These are phyloP conservation scores for Enteromius argenteus DNA, from an alignment of 2,797 vertebrate species.

Conservation along the genomic window DNA sequence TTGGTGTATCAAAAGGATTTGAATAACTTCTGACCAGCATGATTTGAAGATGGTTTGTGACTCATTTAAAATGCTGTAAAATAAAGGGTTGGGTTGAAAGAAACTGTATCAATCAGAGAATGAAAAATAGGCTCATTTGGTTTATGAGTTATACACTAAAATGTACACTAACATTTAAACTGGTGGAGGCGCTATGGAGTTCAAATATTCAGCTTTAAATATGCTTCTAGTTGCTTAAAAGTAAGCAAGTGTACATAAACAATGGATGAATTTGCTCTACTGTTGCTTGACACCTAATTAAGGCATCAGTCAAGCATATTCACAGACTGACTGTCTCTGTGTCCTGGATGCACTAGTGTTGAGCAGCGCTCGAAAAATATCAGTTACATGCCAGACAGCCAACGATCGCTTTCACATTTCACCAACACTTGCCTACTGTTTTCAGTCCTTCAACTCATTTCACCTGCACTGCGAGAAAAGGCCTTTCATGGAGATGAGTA, in stretches of 20 bases:
- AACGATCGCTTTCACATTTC: not conserved
- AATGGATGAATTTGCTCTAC: not conserved
- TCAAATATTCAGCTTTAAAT: not conserved
- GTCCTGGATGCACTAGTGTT: slow-evolving; percentile 1
- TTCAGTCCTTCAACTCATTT: slow-evolving; percentile 24
- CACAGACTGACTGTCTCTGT: slow-evolving; percentile 1
- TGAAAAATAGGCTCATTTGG: not conserved
- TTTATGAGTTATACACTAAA: not conserved
- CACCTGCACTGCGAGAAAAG: not conserved
- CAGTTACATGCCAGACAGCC: slow-evolving; percentile 25
- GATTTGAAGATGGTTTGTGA: not conserved
- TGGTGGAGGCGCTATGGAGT: not conserved
- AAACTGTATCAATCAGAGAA: not conserved
- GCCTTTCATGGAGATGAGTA: not conserved
- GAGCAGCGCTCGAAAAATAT: slow-evolving; percentile 3
- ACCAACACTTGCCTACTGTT: slow-evolving; percentile 30
- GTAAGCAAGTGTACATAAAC: no score
- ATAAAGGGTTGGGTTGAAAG: not conserved
- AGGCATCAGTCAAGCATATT: not conserved
- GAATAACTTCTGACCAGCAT: not conserved
- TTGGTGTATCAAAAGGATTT: not conserved
- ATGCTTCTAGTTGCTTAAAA: not conserved
- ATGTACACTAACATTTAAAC: not conserved
- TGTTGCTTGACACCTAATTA: not conserved
- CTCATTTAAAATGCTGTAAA: not conserved